phyloP scores from a whole-genome alignment of 2,113 vertebrate species.

The Platysteira castanea region DNA sequence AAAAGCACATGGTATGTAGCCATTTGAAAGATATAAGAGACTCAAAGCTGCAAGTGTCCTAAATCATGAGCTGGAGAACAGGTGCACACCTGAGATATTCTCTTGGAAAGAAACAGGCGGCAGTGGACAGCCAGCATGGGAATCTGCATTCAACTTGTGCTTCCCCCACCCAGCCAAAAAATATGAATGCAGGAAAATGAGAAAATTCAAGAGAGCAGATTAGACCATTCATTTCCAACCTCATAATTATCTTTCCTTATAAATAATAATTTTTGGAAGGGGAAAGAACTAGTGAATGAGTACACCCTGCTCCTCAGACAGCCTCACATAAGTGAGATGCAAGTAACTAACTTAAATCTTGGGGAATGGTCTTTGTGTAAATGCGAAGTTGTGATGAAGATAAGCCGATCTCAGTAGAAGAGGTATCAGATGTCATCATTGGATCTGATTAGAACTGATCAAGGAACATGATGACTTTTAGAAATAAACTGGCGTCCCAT shows the following conservation, averaged over 20 bases:
- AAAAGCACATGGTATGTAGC: background rate
- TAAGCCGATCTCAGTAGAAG: background rate
- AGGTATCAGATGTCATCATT: background rate
- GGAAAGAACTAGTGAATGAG: background rate
- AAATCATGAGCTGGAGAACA: background rate
- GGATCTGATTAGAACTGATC: background rate
- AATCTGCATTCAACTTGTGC: background rate
- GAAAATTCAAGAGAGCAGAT: background rate
- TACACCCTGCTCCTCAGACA: background rate
- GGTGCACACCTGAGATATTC: background rate
- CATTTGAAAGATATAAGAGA: background rate
- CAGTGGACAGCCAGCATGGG: background rate
- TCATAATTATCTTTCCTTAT: slow-evolving; percentile 45
- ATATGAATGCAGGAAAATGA: slow-evolving; percentile 28
- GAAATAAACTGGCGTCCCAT: background rate
- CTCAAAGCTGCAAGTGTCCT: background rate
- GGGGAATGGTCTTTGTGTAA: background rate
- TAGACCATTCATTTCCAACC: slow-evolving; percentile 16
- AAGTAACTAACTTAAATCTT: background rate
- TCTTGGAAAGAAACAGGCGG: background rate
- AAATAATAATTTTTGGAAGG: slow-evolving; percentile 1
- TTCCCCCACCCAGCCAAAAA: background rate
- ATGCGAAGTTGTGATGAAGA: background rate
- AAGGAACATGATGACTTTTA: rapidly evolving
- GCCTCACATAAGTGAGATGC: background rate